These are phyloP conservation scores for Brachionus rotundiformis DNA, from an alignment of 1,140 invertebrate genomes.

Conservation along the genomic window DNA sequence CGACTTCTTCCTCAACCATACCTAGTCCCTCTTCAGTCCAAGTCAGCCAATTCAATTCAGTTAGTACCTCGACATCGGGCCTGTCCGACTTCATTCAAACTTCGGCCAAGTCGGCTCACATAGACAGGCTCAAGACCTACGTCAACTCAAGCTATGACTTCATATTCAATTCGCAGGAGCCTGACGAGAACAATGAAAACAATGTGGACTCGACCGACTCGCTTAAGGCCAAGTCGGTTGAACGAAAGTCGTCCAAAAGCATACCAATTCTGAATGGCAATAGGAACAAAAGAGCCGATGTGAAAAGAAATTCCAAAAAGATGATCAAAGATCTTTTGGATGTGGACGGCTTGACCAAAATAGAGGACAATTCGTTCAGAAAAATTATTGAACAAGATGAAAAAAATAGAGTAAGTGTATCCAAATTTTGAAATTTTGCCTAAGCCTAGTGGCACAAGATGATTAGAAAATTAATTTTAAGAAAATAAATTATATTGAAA, in stretches of 20 bases:
- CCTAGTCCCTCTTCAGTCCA: neutral
- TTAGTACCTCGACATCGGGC: constrained; percentile 12
- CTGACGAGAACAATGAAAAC: neutral
- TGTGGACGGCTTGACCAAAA: constrained; percentile 37
- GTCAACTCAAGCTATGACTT: constrained; percentile 23
- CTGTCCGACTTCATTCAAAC: neutral
- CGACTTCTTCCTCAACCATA: neutral
- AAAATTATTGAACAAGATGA: neutral
- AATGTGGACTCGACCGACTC: neutral
- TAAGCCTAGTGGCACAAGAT: too few relatives aligned
- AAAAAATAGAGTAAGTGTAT: neutral
- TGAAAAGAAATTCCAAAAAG: neutral
- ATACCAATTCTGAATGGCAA: neutral
- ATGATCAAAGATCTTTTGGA: neutral
- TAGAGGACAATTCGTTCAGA: neutral
- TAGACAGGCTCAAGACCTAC: neutral
- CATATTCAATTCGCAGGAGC: neutral
- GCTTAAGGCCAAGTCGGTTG: neutral
- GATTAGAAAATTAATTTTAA: too few relatives aligned
- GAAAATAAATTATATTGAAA: too few relatives aligned
- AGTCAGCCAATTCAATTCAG: neutral
- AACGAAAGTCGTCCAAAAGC: neutral
- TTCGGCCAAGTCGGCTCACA: neutral
- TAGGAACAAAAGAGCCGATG: neutral
- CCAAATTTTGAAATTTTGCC: too few relatives aligned